phyloP scores from a whole-genome alignment of 1,140 invertebrate genomes.

The Lepidurus apus region DNA sequence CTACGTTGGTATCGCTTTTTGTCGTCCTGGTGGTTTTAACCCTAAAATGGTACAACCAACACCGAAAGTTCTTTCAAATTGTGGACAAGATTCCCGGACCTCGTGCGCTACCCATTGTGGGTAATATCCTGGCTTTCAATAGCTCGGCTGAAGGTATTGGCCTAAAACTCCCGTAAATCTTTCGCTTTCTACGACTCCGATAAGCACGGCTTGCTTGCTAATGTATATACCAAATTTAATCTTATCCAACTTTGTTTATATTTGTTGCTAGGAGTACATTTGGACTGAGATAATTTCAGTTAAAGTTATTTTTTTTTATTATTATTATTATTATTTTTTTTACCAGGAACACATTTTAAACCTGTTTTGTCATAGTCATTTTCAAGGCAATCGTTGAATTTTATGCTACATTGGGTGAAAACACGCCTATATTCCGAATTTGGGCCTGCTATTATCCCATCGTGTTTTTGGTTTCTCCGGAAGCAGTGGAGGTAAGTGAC shows the following conservation, averaged over 20 bases:
- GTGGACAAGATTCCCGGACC: conserved; percentile 50
- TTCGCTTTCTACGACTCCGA: neutral
- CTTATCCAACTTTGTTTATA: too few species aligned
- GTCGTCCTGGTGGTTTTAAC: neutral
- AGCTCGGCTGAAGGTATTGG: conserved; percentile 31
- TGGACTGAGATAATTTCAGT: too few species aligned
- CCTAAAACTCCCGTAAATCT: too few species aligned
- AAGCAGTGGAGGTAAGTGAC: conserved; percentile 25
- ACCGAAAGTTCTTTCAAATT: conserved; percentile 3
- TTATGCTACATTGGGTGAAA: neutral
- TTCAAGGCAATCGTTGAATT: neutral
- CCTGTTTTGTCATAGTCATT: neutral
- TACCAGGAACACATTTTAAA: too few species aligned
- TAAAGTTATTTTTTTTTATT: too few species aligned
- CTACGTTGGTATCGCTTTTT: neutral
- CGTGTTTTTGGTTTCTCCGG: conserved; percentile 26
- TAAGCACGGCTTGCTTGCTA: too few species aligned
- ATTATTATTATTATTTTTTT: too few species aligned
- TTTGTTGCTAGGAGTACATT: too few species aligned
- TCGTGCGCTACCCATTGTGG: conserved; percentile 50
- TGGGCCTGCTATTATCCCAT: conserved; percentile 27
- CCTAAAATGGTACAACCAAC: neutral
- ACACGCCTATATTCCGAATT: conserved; percentile 26
- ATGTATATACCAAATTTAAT: too few species aligned
- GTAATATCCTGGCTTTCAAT: conserved; percentile 48